Conservation (phyloP, 2,113 vertebrate species). For the Oreochromis niloticus region DNA sequence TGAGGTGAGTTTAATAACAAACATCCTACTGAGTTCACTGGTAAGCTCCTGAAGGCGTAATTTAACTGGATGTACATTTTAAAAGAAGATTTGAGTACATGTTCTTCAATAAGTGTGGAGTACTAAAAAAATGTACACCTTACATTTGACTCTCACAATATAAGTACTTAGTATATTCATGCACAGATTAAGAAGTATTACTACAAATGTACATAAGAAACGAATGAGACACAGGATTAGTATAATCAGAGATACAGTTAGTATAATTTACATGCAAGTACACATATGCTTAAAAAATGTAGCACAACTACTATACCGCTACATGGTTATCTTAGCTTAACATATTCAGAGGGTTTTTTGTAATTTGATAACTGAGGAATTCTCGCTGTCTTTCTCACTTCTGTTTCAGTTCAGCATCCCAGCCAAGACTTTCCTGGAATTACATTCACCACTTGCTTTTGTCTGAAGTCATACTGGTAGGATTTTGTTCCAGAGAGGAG, state of each 20-base stretch:
- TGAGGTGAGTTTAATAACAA: neutral
- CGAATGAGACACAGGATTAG: neutral
- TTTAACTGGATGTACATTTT: neutral
- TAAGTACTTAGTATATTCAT: neutral
- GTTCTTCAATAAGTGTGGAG: neutral
- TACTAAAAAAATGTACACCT: neutral
- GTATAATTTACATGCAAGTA: neutral
- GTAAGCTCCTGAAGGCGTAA: neutral
- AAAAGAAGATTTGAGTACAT: neutral
- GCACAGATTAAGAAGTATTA: neutral
- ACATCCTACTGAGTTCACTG: neutral
- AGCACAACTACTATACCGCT: neutral
- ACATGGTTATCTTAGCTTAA: neutral
- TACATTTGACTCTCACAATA: neutral
- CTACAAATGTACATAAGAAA: neutral
- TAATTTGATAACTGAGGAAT: neutral
- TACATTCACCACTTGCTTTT: conserved; percentile 18
- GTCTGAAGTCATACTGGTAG: conserved; percentile 27
- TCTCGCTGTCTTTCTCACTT: neutral
- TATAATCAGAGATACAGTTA: neutral
- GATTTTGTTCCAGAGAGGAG: conserved; percentile 44
- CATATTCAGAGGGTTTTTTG: neutral
- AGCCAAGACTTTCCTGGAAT: conserved; percentile 56
- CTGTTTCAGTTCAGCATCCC: conserved; percentile 12
- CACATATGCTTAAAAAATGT: neutral